Evolutionary conservation across 2,113 vertebrate genomes (phyloP).

Genomic region (Ivindomyrus marchei): DNA sequence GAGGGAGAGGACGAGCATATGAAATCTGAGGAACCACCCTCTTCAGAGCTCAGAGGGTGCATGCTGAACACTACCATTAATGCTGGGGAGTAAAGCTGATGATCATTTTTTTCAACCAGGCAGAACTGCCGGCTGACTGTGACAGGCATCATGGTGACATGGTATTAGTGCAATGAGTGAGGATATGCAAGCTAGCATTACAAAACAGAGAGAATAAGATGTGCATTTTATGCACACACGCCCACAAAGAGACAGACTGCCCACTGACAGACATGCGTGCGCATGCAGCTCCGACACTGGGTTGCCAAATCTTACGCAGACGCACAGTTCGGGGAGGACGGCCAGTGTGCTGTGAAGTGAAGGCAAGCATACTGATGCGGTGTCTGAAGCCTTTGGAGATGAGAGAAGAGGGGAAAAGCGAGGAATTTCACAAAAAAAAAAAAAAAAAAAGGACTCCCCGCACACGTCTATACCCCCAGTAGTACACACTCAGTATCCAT

Average conservation of each 20-base stretch:
- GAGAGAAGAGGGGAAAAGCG: not conserved
- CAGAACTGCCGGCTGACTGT: not conserved
- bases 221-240: not conserved
- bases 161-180: not conserved
- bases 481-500: not conserved
- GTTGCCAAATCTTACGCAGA: not conserved
- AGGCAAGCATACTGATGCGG: conserved; percentile 46
- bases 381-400: conserved; percentile 1
- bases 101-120: not conserved
- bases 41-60: not conserved
- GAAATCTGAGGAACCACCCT: not conserved
- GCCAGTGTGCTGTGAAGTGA: conserved; percentile 44
- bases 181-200: not conserved
- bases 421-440: not conserved
- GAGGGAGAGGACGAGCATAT: not conserved
- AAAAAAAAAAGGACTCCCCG: not conserved
- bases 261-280: not conserved
- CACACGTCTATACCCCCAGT: not conserved
- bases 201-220: not conserved
- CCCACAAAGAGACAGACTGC: not conserved
- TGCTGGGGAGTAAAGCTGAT: not conserved
- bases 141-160: not conserved
- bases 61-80: not conserved
- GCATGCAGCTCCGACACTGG: not conserved
- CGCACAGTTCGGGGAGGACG: conserved; percentile 38